phyloP scores from a whole-genome alignment of 1,140 invertebrate species.

The Euura lappo region DNA sequence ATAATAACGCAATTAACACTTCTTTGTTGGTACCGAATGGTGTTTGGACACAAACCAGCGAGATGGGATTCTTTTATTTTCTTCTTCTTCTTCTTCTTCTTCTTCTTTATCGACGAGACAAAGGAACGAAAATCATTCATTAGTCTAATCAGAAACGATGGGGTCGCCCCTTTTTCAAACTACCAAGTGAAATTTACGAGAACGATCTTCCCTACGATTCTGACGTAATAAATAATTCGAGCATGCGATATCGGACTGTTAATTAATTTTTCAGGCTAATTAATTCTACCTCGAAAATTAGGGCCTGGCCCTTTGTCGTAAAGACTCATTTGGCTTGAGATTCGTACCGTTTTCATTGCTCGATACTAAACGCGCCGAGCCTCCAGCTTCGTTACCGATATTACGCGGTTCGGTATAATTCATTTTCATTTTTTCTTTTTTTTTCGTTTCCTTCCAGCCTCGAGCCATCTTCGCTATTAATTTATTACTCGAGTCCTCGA shows the following conservation, averaged over 20 bases:
- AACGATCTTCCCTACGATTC: no score
- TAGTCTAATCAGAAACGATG: no score
- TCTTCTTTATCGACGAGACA: no score
- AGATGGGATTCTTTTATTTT: neutral
- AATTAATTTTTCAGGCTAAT: constrained; percentile 44
- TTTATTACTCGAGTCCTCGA: no score
- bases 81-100: no score
- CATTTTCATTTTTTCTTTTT: neutral
- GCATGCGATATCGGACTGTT: neutral
- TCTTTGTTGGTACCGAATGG: constrained; percentile 41
- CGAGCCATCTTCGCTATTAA: no score
- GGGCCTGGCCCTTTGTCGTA: constrained; percentile 33
- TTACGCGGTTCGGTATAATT: neutral
- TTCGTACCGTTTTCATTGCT: neutral
- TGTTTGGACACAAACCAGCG: constrained; percentile 40
- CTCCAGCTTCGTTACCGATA: neutral
- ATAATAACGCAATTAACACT: constrained; percentile 51
- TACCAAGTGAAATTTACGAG: no score
- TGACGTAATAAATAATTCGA: no score
- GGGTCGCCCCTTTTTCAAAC: no score
- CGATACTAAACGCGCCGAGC: neutral
- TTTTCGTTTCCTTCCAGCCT: no score
- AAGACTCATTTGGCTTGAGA: constrained; percentile 52
- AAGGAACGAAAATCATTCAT: no score
- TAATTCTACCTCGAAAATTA: constrained; percentile 42